Evolutionary conservation across 2,888 invertebrate genomes (phyloP).

Genomic region (Antitype chi): DNA sequence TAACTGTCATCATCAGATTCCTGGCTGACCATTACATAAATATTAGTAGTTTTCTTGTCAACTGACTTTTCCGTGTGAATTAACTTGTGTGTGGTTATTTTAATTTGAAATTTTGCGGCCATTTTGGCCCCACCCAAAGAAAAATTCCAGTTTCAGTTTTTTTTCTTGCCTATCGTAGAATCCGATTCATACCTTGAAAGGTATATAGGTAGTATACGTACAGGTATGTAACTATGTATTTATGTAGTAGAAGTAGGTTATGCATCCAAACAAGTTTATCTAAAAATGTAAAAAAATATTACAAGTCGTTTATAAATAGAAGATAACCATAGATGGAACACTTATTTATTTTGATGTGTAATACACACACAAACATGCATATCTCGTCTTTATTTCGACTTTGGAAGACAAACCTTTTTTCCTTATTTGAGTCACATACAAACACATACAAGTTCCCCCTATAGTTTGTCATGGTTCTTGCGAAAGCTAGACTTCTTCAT

Average conservation of each 20-base stretch:
- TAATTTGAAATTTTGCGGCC: neutral
- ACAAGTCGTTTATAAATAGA: neutral
- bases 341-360: conserved; percentile 14
- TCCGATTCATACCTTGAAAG: neutral
- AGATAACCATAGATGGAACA: conserved; percentile 17
- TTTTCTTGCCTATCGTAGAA: neutral
- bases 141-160: neutral
- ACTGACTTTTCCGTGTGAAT: neutral
- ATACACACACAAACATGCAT: conserved; percentile 29
- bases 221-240: neutral
- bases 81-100: neutral
- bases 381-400: conserved; percentile 34
- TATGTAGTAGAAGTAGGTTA: neutral
- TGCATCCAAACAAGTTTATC: conserved; percentile 6
- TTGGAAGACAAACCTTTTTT: conserved; percentile 18
- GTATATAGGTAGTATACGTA: neutral
- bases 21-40: conserved; percentile 12
- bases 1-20: conserved; percentile 35
- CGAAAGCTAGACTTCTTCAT: conserved; percentile 28
- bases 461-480: conserved; percentile 4
- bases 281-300: conserved; percentile 4
- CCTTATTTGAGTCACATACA: conserved; percentile 15
- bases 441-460: conserved; percentile 11
- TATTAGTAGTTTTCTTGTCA: conserved; percentile 10
- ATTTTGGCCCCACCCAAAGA: neutral